These are phyloP conservation scores for Lipophrys pholis DNA, from an alignment of 2,113 vertebrate genomes.

Conservation along the genomic window DNA sequence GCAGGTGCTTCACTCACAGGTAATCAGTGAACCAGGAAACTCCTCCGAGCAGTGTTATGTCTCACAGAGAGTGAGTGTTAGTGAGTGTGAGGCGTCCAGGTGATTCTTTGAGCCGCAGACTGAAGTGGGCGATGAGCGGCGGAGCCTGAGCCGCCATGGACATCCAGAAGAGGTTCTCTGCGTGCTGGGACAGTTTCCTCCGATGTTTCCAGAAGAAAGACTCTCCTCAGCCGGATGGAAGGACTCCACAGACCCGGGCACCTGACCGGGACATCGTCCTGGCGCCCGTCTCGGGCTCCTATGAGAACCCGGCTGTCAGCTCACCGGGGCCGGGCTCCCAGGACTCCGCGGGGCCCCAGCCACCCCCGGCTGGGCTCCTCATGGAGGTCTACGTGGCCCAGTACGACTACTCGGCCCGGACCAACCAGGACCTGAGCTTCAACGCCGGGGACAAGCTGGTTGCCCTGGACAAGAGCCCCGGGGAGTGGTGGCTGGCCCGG, in stretches of 20 bases:
- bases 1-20: conserved; percentile 42
- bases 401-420: conserved; percentile 91
- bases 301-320: too few species aligned
- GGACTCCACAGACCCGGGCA: too few species aligned
- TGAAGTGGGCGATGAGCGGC: too few species aligned
- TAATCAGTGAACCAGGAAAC: conserved; percentile 20
- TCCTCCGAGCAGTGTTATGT: too few species aligned
- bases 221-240: background rate
- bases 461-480: conserved; percentile 77
- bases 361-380: accelerated
- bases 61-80: too few species aligned
- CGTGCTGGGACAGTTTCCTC: conserved; percentile 55
- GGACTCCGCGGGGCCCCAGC: too few species aligned
- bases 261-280: too few species aligned
- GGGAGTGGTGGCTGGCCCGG: conserved; percentile 91
- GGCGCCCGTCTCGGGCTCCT: too few species aligned
- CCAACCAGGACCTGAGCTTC: conserved; percentile 91
- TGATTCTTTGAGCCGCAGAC: too few species aligned
- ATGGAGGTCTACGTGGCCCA: conserved; percentile 84
- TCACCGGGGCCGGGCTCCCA: too few species aligned
- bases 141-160: conserved; percentile 67
- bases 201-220: conserved; percentile 47
- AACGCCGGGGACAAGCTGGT: conserved; percentile 86
- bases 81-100: too few species aligned
- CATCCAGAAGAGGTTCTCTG: conserved; percentile 14